Evolutionary conservation across 23 tunicate species (phyloP), one percentile per base, ranked within the genome.

Genomic region (Halocynthia roretzi): DNA sequence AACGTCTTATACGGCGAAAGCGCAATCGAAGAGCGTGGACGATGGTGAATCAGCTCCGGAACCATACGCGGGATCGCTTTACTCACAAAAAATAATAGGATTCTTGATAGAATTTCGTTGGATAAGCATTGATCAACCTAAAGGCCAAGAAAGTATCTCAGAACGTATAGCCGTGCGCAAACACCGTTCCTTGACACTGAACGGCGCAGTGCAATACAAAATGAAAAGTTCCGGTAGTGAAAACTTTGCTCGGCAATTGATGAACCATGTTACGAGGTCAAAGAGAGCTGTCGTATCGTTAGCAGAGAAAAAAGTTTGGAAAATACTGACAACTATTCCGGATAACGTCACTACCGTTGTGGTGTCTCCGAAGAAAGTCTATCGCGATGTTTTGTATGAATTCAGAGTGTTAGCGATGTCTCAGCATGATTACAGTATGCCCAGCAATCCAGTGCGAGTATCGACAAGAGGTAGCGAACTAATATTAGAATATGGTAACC

Each of bases 351-450:
- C 89, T 8, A 49, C 79, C 49, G 81, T 40, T 19, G 81, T 55
- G 31, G 56, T 91, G 9, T 9, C 75, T 48, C 75, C 80, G 6
- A 81, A 77, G 50, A 75, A 60, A 14, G 14, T 91, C 6, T 81
- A 56, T 55, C 80, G 76, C 22, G 84, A 91, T 72, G 22, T 49
- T 19, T 20, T 50, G 51, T 91, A 91, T 66, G 83, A 81, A 50
- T 81, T 91, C 60, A 90, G 85, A 51, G 81, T 85, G 22, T 52
- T 81, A n/a, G 62, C 87, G 8, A 87, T 81, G 52, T 54, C 83
- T 6, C 15, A 15, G 11, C 22, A 21, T 6, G 67, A 78, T 60
- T 88, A 88, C 71, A 79, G 87, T 54, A 62, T 62, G 73, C 95
- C 95, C 8, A 88, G 87, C 76, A 71, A n/a, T 21, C 56, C 87